Conservation (phyloP, 2,113 vertebrate genomes). For the Corvus cornix region DNA sequence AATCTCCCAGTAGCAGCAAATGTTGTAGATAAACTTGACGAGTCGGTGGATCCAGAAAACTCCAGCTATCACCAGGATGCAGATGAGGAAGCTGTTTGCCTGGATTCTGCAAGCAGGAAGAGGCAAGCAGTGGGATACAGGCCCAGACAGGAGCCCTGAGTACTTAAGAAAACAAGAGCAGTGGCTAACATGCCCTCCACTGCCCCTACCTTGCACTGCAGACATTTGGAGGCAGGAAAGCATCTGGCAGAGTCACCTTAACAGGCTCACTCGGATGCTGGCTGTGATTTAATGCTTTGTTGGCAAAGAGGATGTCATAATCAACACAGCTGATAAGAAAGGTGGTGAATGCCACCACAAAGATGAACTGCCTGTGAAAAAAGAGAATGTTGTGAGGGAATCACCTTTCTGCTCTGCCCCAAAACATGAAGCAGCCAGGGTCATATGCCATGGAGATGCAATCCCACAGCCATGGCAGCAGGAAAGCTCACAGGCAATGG, state of each 20-base stretch:
- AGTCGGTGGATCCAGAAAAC: slow-evolving; percentile 97
- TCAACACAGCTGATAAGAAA: slow-evolving; percentile 98
- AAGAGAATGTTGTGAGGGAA: not conserved
- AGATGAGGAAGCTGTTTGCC: slow-evolving; percentile 89
- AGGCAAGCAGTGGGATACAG: not conserved
- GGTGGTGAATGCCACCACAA: slow-evolving; percentile 96
- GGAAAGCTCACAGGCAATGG: not conserved
- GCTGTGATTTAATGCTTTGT: slow-evolving; percentile 95
- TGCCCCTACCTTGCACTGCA: slow-evolving; percentile 85
- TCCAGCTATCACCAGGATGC: slow-evolving; percentile 89
- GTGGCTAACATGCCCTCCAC: not conserved
- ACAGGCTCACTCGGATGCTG: slow-evolving; percentile 83
- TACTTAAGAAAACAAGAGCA: not conserved
- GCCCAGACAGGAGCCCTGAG: not conserved
- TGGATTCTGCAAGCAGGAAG: slow-evolving; percentile 80
- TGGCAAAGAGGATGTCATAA: slow-evolving; percentile 98
- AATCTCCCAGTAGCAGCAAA: slow-evolving; percentile 99
- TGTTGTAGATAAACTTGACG: slow-evolving; percentile 96
- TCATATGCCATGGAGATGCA: rapidly evolving
- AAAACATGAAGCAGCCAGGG: not conserved
- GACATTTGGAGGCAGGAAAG: slow-evolving; percentile 87
- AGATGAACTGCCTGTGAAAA: slow-evolving; percentile 89
- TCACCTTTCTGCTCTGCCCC: not conserved
- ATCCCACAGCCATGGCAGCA: not conserved
- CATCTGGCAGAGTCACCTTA: slow-evolving; percentile 94